Conservation (phyloP, 2,113 vertebrate species). For the Elephas maximus region DNA sequence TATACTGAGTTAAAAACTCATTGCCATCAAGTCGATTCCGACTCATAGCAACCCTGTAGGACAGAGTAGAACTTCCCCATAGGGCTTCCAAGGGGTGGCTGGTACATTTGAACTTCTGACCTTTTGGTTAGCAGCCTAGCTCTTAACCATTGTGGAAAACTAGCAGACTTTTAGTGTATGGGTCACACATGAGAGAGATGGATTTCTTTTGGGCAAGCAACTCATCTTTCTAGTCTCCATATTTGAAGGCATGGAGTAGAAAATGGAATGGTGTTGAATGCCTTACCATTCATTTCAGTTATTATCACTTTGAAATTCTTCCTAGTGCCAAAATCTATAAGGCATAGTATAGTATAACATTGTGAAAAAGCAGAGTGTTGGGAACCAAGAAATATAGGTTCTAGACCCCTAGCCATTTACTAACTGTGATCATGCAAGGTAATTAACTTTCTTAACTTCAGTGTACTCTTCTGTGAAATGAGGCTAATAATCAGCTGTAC, state of each 20-base stretch:
- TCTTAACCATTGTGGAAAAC: not conserved
- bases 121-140: no score
- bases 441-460: slow-evolving; percentile 32
- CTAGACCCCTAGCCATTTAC: not conserved
- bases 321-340: not conserved
- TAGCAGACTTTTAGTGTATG: slow-evolving; percentile 29
- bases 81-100: no score
- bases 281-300: not conserved
- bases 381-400: not conserved
- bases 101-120: no score
- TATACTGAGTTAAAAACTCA: not conserved
- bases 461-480: not conserved
- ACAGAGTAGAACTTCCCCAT: no score
- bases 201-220: slow-evolving; percentile 29
- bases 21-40: no score
- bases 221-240: slow-evolving; percentile 3
- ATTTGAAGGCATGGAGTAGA: not conserved
- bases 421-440: not conserved
- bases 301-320: not conserved
- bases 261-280: not conserved
- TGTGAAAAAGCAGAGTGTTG: not conserved
- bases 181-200: not conserved
- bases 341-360: not conserved
- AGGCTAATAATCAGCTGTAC: not conserved
- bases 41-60: no score